Evolutionary conservation across 2,113 vertebrate genomes (phyloP).

Genomic region (Phyllostomus hastatus): DNA sequence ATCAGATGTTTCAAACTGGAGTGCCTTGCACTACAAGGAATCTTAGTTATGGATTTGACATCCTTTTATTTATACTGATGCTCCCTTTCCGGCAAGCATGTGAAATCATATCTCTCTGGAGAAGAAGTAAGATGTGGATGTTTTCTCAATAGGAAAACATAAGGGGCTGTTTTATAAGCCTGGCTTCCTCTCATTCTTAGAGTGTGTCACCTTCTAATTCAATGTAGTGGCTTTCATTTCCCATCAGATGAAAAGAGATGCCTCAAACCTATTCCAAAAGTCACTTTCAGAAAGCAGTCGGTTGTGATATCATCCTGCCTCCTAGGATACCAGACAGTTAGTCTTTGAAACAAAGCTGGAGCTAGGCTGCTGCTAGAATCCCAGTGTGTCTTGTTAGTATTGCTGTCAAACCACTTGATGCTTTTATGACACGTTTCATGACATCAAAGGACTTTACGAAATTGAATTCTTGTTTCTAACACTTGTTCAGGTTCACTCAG

Average conservation of each 20-base stretch:
- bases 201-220: neutral
- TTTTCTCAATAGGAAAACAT: conserved; percentile 34
- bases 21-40: neutral
- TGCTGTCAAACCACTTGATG: neutral
- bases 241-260: conserved; percentile 29
- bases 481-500: neutral
- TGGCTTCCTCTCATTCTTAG: conserved; percentile 9
- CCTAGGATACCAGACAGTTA: neutral
- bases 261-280: neutral
- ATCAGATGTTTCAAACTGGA: neutral
- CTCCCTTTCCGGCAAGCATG: conserved; percentile 19
- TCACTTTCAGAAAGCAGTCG: conserved; percentile 5
- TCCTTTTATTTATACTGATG: conserved; percentile 25
- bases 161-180: conserved; percentile 11
- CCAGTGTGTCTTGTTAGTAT: neutral
- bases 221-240: conserved; percentile 26
- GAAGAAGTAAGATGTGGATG: neutral
- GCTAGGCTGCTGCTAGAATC: neutral
- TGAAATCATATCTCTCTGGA: conserved; percentile 32
- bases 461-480: neutral
- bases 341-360: neutral
- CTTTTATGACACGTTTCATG: neutral
- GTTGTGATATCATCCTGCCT: neutral
- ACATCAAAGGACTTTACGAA: neutral
- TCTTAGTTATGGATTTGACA: neutral